A percentile compares a stretch with the other conserved stretches of the same genome.
Conservation (phyloP, 2,113 vertebrate species). For the Brienomyrus brachyistius region DNA sequence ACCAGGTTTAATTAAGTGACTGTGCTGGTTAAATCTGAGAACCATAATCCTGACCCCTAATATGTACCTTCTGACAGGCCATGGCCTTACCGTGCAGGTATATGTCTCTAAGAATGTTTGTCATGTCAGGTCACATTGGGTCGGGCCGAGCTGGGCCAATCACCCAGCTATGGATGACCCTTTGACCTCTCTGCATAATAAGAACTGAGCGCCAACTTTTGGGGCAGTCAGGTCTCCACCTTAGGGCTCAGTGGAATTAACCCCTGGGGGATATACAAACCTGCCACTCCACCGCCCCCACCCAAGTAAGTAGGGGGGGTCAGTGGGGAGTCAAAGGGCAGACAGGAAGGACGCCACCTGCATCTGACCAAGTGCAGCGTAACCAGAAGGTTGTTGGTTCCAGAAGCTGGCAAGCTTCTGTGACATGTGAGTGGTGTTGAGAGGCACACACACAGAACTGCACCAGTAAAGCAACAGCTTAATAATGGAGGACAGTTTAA, state of each 20-base stretch:
- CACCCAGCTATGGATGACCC: neutral
- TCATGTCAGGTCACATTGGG: neutral
- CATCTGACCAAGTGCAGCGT: neutral
- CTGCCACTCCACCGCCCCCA: neutral
- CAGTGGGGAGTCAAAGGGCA: neutral
- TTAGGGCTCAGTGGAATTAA: neutral
- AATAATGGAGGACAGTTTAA: neutral
- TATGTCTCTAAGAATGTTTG: neutral
- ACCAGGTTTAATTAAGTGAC: neutral
- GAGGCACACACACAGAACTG: neutral
- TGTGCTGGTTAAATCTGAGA: neutral
- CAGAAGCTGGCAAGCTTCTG: neutral
- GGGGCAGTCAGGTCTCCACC: neutral
- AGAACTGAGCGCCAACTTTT: neutral
- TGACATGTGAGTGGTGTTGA: neutral
- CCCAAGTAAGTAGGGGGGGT: neutral
- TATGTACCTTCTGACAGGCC: neutral
- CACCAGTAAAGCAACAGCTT: neutral
- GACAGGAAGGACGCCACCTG: neutral
- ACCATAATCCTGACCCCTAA: neutral
- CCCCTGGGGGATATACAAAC: neutral
- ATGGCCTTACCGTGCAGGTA: neutral
- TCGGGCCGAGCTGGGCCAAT: neutral
- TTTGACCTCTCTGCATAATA: neutral
- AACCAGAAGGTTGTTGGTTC: neutral